Base-by-base conservation (phyloP, 2,797 vertebrate species). In the Spatula clypeata region DNA sequence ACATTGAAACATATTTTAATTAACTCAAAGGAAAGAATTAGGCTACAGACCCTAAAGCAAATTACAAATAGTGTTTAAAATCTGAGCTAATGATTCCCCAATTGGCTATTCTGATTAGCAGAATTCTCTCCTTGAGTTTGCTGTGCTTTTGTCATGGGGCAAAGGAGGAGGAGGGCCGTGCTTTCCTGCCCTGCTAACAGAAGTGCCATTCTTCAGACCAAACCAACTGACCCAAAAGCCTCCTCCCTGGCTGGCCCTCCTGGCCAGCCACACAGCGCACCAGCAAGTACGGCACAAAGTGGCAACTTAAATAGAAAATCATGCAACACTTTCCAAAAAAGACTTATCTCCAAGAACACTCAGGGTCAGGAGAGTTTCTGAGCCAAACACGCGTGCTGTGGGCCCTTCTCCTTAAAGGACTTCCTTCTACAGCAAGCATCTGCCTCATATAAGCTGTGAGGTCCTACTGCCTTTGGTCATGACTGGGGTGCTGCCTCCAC, bases 11-110 rank as follows among this genome's bases (percentile, higher is more conserved):
- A 72, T 93, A 97, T 94, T 98, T 97, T 97, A 98, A 98, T 98
- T 97, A 97, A 98, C 96, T 98, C 96, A 97, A 97, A 97, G 91
- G 94, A 97, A 98, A 97, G 92, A 97, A 97, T 96, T 96, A 97
- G 97, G 97, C 97, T 97, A 97, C 88, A 95, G 86, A 96, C 91
- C 97, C 97, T 97, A 96, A 97, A 98, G 97, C 97, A 97, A 97
- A 97, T 97, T 96, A 96, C 91, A 97, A 98, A 97, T 86, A 86
- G 92, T 94, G 82, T 96, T 93, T 94, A 96, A 97, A 97, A 96
- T 85, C 72, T 95, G 94, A 97, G 81, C 64, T 96, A 94, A 55
- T 92, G 88, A 93, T 97, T 98, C 96, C 96, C 96, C 97, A 94
- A 57, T 86, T 96, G 97, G 94, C 97, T 97, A 92, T 97, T 96